These are phyloP conservation scores for Tangara arthus DNA, from an alignment of 2,797 vertebrate genomes.

Conservation along the genomic window DNA sequence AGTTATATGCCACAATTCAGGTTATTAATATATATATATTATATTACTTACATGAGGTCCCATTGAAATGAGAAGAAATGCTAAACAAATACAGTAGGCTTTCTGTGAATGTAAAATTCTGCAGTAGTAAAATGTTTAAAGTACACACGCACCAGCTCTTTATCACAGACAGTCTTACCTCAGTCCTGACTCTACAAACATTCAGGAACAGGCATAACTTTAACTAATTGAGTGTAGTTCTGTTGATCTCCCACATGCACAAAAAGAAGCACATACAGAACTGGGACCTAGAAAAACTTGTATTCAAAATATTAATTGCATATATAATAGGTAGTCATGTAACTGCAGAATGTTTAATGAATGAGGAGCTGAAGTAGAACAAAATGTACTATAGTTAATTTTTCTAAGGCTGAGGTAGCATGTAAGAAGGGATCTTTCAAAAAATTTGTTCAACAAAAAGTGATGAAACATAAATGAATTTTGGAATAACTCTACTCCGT, in stretches of 20 bases:
- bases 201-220: neutral
- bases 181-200: neutral
- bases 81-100: neutral
- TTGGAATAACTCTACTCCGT: neutral
- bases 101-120: neutral
- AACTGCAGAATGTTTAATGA: neutral
- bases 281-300: neutral
- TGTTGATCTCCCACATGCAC: neutral
- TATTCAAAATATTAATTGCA: neutral
- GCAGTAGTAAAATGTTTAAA: neutral
- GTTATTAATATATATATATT: neutral
- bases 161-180: neutral
- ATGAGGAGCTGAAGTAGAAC: neutral
- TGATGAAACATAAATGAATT: neutral
- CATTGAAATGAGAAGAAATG: neutral
- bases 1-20: neutral
- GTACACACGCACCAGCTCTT: neutral
- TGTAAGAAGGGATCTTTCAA: neutral
- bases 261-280: neutral
- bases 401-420: neutral
- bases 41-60: neutral
- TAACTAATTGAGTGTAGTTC: neutral
- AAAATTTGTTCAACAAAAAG: neutral
- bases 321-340: neutral
- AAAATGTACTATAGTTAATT: neutral